Base-by-base conservation (phyloP, 2,797 vertebrate species). In the Octomys mimax region DNA sequence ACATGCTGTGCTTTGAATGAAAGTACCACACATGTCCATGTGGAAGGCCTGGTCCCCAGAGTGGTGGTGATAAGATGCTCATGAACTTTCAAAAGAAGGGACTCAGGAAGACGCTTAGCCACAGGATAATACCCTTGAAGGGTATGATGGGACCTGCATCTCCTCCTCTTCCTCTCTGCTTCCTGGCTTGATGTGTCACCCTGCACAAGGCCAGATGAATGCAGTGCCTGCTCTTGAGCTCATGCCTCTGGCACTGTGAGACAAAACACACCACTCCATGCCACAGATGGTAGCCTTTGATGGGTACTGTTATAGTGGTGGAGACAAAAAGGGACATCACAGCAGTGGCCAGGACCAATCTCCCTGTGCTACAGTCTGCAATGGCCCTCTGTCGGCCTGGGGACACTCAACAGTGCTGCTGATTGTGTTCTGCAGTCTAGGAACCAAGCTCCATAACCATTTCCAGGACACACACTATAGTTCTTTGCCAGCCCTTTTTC, bases 311-410 rank as follows among this genome's bases (percentile, higher is more conserved):
- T 2, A n/a, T 13, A 52, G 46, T 42, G n/a, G 36, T 12, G 1
- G 9, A 68, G 57, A 39, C 9, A 70, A 31, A 49, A 11, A 7
- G 54, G 10, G 8, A 66, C 4, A 18, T 6, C 10, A 7, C 46
- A 8, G 4, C 18, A 64, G 26, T 78, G 19, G 22, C 36, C 79
- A 14, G 81, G 42, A 21, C 14, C 31, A 39, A 36, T 42, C 59
- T 0, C 26, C 1, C 31, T 16, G 68, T 82, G 4, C 52, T 70
- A 0, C 0, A 52, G 5, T 66, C 14, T 21, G 7, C 33, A 4
- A 2, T 10, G 11, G 4, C 46, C 2, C 42, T 61, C 59, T 24
- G 39, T 57, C 81, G 85, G 4, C 21, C 46, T 70, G 8, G 62
- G 1, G 13, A n/a, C 78, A 22, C 19, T 62, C 49, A 84, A 18